phyloP scores from a whole-genome alignment of 1,140 invertebrate species.

The Chrysopa pallens region DNA sequence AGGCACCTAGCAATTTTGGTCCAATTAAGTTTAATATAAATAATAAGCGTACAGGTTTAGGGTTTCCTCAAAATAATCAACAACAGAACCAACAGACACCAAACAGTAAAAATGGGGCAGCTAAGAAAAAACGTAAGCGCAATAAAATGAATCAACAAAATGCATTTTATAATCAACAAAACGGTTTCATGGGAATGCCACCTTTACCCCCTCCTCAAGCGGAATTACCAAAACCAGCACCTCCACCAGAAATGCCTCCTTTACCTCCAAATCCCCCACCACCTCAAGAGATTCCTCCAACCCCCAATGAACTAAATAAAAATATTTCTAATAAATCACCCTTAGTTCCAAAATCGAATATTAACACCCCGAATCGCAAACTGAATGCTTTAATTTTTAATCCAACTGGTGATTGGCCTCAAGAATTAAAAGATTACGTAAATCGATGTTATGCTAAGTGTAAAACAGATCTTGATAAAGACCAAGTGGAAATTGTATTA shows the following conservation, averaged over 20 bases:
- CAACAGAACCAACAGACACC: constrained; percentile 6
- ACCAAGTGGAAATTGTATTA: constrained; percentile 83
- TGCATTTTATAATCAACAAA: constrained; percentile 22
- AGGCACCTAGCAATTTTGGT: constrained; percentile 13
- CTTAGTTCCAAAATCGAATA: neutral
- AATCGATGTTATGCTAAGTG: constrained; percentile 82
- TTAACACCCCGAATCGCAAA: constrained; percentile 3
- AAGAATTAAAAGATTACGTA: constrained; percentile 68
- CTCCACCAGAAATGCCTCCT: constrained; percentile 26
- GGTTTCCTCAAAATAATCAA: constrained; percentile 13
- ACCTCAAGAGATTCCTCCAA: constrained; percentile 24
- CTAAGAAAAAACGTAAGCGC: constrained; percentile 57
- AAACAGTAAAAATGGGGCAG: constrained; percentile 30
- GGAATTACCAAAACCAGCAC: constrained; percentile 18
- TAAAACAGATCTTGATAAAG: constrained; percentile 67
- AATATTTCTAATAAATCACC: constrained; percentile 3
- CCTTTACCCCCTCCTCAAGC: constrained; percentile 32
- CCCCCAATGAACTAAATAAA: constrained; percentile 7
- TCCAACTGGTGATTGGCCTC: constrained; percentile 43
- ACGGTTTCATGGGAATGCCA: constrained; percentile 26
- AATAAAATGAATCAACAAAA: constrained; percentile 44
- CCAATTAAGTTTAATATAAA: constrained; percentile 21
- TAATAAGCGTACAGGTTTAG: constrained; percentile 19
- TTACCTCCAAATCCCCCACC: constrained; percentile 30
- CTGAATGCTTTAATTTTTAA: constrained; percentile 14